Conservation (phyloP, 1,140 invertebrate species). For the Bombus confusus region DNA sequence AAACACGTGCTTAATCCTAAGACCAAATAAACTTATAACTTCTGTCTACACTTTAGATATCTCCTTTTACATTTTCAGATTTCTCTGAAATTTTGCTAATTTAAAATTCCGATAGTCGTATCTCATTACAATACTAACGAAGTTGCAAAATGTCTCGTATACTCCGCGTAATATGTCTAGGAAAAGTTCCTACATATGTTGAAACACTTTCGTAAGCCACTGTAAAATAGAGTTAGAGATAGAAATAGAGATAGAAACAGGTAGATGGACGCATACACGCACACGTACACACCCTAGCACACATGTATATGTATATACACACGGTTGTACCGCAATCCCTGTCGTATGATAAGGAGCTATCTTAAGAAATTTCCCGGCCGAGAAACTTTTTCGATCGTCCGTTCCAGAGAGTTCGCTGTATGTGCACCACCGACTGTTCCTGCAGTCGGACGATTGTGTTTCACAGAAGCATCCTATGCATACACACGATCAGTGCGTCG, state of each 20-base stretch:
- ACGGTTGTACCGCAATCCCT: background rate
- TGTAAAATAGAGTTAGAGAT: background rate
- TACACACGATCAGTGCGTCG: background rate
- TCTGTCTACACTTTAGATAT: too few relatives aligned
- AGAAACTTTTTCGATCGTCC: background rate
- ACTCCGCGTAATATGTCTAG: background rate
- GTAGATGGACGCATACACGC: conserved; percentile 29
- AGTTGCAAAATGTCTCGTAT: background rate
- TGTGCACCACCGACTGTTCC: background rate
- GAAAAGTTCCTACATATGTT: background rate
- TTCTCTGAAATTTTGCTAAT: too few relatives aligned
- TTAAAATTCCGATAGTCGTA: too few relatives aligned
- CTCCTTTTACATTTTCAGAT: too few relatives aligned
- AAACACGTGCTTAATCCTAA: too few relatives aligned
- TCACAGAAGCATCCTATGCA: conserved; percentile 5
- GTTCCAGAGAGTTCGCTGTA: background rate
- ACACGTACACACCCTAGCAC: conserved; percentile 29
- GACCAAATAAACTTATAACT: too few relatives aligned
- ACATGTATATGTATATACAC: conserved; percentile 20
- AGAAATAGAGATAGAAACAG: background rate
- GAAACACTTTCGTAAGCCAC: background rate
- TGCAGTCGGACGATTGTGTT: conserved; percentile 11
- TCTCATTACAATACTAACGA: background rate
- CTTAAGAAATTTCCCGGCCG: background rate
- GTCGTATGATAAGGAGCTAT: background rate